A percentile compares a stretch with the other conserved stretches of the same genome.
These are phyloP conservation scores for Campylorhamphus procurvoides DNA, from an alignment of 2,113 vertebrate species.

Conservation along the genomic window DNA sequence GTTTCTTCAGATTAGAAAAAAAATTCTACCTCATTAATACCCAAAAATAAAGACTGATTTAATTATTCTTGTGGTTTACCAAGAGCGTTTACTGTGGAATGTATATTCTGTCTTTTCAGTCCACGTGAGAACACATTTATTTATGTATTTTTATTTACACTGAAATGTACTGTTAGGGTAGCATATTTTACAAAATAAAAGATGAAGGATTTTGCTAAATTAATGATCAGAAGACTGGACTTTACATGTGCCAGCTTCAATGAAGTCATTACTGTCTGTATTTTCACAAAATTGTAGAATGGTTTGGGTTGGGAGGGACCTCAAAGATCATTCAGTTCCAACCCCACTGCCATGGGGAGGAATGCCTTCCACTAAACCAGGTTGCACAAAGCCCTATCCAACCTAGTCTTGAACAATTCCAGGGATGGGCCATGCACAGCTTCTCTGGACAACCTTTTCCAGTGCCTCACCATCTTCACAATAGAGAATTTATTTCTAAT, in stretches of 20 bases:
- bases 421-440: neutral
- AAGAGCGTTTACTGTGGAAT: neutral
- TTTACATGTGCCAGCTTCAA: neutral
- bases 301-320: neutral
- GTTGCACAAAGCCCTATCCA: neutral
- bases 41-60: conserved; percentile 32
- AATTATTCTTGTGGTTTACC: conserved; percentile 35
- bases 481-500: neutral
- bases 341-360: too few species aligned
- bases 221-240: neutral
- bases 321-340: neutral
- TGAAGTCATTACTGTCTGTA: neutral
- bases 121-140: neutral
- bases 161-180: neutral
- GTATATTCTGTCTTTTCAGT: neutral
- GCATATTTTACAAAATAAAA: neutral
- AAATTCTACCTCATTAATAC: conserved; percentile 45
- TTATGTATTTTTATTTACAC: neutral
- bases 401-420: accelerated
- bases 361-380: neutral
- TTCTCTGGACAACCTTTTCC: neutral
- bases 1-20: conserved; percentile 54
- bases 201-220: neutral
- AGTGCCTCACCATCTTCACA: neutral
- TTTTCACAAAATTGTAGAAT: neutral